A percentile compares a stretch with the other conserved stretches of the same genome.
phyloP scores from a whole-genome alignment of 2,113 vertebrate genomes.

The Xenopus tropicalis region UCB_Xtro_10.0 CM004450.2:112944501-112945000 shows the following conservation, averaged over 20 bases:
- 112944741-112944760: background rate
- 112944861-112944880: background rate
- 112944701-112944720: slow-evolving; percentile 1
- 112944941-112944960: too few relatives aligned
- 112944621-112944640: background rate
- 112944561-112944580: background rate
- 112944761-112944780: background rate
- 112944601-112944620: background rate
- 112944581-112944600: background rate
- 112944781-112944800: background rate
- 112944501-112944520: too few relatives aligned
- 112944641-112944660: background rate
- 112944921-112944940: too few relatives aligned
- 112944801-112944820: background rate
- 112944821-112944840: background rate
- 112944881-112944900: background rate
- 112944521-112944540: too few relatives aligned
- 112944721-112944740: background rate
- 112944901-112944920: background rate
- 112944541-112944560: too few relatives aligned
- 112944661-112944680: background rate
- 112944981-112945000: too few relatives aligned
- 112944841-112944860: background rate
- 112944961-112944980: too few relatives aligned
- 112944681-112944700: slow-evolving; percentile 26